A percentile compares a stretch with the other conserved stretches of the same genome.
phyloP scores from a whole-genome alignment of 1,140 invertebrate genomes.

The Brachionus rotundiformis region DNA sequence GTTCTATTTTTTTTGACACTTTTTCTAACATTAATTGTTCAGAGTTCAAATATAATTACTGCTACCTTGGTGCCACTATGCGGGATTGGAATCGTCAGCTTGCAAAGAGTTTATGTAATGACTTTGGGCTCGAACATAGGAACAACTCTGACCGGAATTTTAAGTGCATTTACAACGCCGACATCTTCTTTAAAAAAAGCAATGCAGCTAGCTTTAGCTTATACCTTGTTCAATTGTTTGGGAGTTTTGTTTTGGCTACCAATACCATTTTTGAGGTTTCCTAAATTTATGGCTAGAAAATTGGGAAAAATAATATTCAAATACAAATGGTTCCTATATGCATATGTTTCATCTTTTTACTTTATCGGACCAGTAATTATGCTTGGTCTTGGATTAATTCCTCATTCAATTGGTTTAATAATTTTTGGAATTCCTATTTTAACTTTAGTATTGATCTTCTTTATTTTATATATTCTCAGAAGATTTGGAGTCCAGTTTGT shows the following conservation, averaged over 20 bases:
- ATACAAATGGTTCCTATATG: constrained; percentile 68
- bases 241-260: constrained; percentile 70
- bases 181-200: constrained; percentile 60
- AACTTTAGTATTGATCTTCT: not conserved
- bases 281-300: constrained; percentile 67
- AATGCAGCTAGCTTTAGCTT: constrained; percentile 70
- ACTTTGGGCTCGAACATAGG: constrained; percentile 71
- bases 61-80: constrained; percentile 70
- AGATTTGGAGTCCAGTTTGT: not conserved
- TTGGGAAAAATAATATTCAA: constrained; percentile 67
- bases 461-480: not conserved
- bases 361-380: constrained; percentile 66
- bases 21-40: constrained; percentile 69
- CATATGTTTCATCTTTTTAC: constrained; percentile 68
- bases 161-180: constrained; percentile 66
- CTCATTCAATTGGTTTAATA: constrained; percentile 31
- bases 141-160: constrained; percentile 68
- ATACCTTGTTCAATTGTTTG: constrained; percentile 71
- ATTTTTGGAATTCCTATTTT: constrained; percentile 34
- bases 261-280: constrained; percentile 67
- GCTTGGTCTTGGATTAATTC: constrained; percentile 62
- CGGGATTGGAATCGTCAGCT: constrained; percentile 69
- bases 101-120: constrained; percentile 70
- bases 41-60: constrained; percentile 71
- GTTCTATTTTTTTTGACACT: constrained; percentile 64